Conservation (phyloP, 1,140 invertebrate genomes). For the Nomia melanderi region DNA sequence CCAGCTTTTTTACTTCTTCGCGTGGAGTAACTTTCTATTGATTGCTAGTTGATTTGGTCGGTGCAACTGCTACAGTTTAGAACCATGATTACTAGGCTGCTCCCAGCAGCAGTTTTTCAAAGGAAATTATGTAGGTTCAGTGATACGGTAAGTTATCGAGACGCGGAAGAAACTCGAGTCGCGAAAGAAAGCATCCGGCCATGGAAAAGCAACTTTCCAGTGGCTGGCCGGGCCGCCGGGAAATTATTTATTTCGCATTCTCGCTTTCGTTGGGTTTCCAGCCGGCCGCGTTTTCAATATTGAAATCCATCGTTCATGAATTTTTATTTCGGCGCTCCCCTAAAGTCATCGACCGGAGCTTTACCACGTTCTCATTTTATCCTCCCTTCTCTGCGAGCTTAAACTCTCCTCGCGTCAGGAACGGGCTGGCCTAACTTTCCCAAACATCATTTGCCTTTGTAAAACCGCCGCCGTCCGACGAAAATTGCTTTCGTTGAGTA, state of each 20-base stretch:
- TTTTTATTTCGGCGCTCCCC: constrained; percentile 26
- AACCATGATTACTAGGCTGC: too few relatives aligned
- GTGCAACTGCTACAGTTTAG: too few relatives aligned
- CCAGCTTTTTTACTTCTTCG: too few relatives aligned
- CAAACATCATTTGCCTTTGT: constrained; percentile 59
- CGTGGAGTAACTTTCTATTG: too few relatives aligned
- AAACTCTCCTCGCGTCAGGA: not conserved
- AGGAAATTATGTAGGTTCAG: too few relatives aligned
- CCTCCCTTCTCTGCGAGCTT: too few relatives aligned
- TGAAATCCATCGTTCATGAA: constrained; percentile 51
- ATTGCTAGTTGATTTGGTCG: too few relatives aligned
- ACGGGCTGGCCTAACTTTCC: constrained; percentile 35
- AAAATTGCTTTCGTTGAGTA: constrained; percentile 62
- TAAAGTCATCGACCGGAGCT: constrained; percentile 17
- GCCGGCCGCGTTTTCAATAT: constrained; percentile 24
- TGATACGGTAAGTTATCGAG: too few relatives aligned
- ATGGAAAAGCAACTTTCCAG: not conserved
- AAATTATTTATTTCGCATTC: constrained; percentile 26
- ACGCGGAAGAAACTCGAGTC: too few relatives aligned
- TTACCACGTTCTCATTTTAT: constrained; percentile 31
- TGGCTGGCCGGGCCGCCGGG: not conserved
- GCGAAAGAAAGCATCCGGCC: too few relatives aligned
- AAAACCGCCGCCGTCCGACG: constrained; percentile 35
- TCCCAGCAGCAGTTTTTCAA: too few relatives aligned
- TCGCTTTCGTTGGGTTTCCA: not conserved